A percentile compares a stretch with the other conserved stretches of the same genome.
phyloP scores from a whole-genome alignment of 2,888 invertebrate genomes.

The Nomada lathburiana region DNA sequence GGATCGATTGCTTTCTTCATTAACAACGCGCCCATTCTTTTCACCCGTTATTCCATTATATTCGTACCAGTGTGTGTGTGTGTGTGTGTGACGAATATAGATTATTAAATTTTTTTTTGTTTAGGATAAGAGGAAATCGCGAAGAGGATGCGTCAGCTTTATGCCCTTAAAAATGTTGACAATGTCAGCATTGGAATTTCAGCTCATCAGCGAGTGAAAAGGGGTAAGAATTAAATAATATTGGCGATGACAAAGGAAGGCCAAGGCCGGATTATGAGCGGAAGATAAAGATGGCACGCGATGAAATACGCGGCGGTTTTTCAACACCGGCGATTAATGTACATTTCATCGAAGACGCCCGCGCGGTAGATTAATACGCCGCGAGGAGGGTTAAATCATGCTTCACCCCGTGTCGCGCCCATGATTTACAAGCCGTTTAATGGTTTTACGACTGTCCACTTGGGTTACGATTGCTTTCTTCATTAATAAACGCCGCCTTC shows the following conservation, averaged over 20 bases:
- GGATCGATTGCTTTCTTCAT: slow-evolving; percentile 64
- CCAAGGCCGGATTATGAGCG: slow-evolving; percentile 32
- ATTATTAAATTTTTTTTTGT: too few species aligned
- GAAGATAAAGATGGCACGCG: slow-evolving; percentile 41
- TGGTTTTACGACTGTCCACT: slow-evolving; percentile 67
- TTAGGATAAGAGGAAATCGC: too few species aligned
- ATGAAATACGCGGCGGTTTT: slow-evolving; percentile 55
- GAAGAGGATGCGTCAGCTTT: too few species aligned
- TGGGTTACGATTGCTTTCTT: slow-evolving; percentile 65
- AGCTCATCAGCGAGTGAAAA: background rate
- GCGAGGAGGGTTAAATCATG: slow-evolving; percentile 69
- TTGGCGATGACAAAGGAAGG: slow-evolving; percentile 18
- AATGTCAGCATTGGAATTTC: too few species aligned
- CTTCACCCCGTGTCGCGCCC: slow-evolving; percentile 57
- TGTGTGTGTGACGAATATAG: background rate
- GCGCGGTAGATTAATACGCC: slow-evolving; percentile 66
- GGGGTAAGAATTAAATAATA: background rate
- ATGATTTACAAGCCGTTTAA: slow-evolving; percentile 69
- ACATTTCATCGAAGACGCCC: slow-evolving; percentile 69
- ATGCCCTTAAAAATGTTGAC: too few species aligned
- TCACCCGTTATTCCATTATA: slow-evolving; percentile 20
- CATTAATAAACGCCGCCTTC: slow-evolving; percentile 60
- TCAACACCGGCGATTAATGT: slow-evolving; percentile 66
- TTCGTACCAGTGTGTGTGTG: background rate
- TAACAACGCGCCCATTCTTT: slow-evolving; percentile 46